Conservation (phyloP, 2,888 invertebrate genomes). For the Callimorpha dominula region DNA sequence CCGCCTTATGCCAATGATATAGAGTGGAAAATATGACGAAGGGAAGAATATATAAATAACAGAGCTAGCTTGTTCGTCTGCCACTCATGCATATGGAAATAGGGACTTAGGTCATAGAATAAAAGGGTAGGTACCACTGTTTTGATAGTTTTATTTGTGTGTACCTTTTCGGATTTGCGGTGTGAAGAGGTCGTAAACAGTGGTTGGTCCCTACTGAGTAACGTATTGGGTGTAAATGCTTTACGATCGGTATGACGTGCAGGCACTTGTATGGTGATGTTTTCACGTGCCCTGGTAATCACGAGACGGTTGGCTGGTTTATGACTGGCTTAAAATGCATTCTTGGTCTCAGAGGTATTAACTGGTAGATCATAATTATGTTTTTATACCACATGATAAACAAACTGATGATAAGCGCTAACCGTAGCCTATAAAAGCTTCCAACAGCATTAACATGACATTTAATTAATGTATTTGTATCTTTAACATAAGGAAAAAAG, state of each 20-base stretch:
- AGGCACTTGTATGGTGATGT: not conserved
- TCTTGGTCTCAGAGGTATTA: not conserved
- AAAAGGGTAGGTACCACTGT: slow-evolving; percentile 54
- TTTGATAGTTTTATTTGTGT: slow-evolving; percentile 62
- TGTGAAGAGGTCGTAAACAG: slow-evolving; percentile 49
- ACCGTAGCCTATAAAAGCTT: too few relatives aligned
- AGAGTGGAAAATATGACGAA: slow-evolving; percentile 66
- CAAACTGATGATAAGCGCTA: not conserved
- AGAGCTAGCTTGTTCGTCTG: slow-evolving; percentile 64
- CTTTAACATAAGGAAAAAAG: not conserved
- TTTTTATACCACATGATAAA: not conserved
- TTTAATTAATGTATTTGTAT: not conserved
- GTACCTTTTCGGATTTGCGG: slow-evolving; percentile 56
- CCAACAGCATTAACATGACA: too few relatives aligned
- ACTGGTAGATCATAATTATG: not conserved
- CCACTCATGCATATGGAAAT: slow-evolving; percentile 85
- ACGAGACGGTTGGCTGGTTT: slow-evolving; percentile 14
- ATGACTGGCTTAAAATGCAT: not conserved
- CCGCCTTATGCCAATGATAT: slow-evolving; percentile 62
- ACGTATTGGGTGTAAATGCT: slow-evolving; percentile 41
- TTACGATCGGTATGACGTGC: slow-evolving; percentile 33
- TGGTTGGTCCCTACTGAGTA: slow-evolving; percentile 34
- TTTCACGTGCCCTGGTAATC: slow-evolving; percentile 2
- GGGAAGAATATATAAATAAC: slow-evolving; percentile 62
- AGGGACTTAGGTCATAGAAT: slow-evolving; percentile 80